phyloP scores from a whole-genome alignment of 2,113 vertebrate species.

The Puma concolor region DNA sequence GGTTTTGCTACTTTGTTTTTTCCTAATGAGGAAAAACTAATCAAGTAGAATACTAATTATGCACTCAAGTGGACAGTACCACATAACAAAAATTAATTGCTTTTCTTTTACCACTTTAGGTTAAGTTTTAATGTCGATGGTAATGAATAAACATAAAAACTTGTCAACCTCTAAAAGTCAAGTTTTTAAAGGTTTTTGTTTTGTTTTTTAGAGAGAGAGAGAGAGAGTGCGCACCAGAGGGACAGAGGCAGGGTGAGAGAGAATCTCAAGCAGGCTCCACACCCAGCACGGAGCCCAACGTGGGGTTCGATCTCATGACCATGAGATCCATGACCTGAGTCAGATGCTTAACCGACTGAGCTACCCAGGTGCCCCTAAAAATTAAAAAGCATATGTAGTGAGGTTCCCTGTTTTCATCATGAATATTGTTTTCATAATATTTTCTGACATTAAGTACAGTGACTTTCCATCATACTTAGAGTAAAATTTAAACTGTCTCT shows the following conservation, averaged over 20 bases:
- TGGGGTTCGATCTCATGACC: no score
- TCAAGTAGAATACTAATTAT: background rate
- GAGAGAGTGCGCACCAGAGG: no score
- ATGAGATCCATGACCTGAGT: no score
- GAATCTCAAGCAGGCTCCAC: no score
- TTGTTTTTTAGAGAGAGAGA: no score
- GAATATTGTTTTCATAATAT: background rate
- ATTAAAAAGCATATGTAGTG: background rate
- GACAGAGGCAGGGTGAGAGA: no score
- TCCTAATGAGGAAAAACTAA: slow-evolving; percentile 7
- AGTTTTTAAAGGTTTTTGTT: background rate
- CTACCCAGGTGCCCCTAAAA: no score
- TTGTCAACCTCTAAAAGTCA: slow-evolving; percentile 43
- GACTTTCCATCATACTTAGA: background rate
- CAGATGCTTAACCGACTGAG: no score
- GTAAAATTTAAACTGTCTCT: background rate
- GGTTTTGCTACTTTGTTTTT: background rate
- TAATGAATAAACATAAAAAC: background rate
- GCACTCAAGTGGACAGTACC: background rate
- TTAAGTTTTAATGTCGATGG: background rate
- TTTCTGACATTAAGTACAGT: background rate
- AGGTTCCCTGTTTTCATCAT: background rate
- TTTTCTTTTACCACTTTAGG: slow-evolving; percentile 6
- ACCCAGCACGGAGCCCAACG: no score
- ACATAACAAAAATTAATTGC: background rate